Conservation (phyloP, 2,113 vertebrate species). For the Nestor notabilis region DNA sequence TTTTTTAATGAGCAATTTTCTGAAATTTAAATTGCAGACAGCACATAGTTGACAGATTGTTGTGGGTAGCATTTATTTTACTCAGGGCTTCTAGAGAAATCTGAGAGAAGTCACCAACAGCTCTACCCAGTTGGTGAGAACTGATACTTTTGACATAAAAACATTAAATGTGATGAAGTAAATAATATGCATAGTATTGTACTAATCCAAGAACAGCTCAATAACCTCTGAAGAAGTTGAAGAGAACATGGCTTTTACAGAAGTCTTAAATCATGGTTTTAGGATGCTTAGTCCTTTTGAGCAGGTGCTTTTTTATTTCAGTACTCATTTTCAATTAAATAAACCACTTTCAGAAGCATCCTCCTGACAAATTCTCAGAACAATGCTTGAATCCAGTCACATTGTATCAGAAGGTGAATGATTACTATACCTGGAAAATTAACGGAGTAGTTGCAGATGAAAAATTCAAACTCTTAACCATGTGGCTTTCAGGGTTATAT, state of each 20-base stretch:
- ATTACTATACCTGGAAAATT: constrained; percentile 90
- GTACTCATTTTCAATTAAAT: not conserved
- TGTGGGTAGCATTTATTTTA: constrained; percentile 29
- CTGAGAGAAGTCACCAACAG: not conserved
- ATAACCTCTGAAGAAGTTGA: not conserved
- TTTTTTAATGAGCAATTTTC: not conserved
- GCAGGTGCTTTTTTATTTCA: not conserved
- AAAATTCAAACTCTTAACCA: constrained; percentile 90
- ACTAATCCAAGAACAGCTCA: not conserved
- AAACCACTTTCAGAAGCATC: not conserved
- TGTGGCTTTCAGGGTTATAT: constrained; percentile 87
- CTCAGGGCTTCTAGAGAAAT: not conserved
- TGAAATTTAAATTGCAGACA: not conserved
- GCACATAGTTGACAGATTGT: not conserved
- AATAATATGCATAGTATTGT: not conserved
- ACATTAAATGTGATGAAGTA: not conserved
- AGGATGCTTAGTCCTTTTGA: not conserved
- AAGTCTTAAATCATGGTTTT: not conserved
- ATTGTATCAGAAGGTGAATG: not conserved
- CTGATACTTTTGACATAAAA: not conserved
- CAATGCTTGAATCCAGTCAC: not conserved
- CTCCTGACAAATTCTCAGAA: not conserved
- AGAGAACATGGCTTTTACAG: not conserved
- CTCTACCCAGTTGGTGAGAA: not conserved
- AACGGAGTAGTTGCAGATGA: constrained; percentile 94